Percentiles rank a stretch among this genome's conserved stretches.
Conservation (phyloP, 2,113 vertebrate genomes). For the Tauraco erythrolophus region DNA sequence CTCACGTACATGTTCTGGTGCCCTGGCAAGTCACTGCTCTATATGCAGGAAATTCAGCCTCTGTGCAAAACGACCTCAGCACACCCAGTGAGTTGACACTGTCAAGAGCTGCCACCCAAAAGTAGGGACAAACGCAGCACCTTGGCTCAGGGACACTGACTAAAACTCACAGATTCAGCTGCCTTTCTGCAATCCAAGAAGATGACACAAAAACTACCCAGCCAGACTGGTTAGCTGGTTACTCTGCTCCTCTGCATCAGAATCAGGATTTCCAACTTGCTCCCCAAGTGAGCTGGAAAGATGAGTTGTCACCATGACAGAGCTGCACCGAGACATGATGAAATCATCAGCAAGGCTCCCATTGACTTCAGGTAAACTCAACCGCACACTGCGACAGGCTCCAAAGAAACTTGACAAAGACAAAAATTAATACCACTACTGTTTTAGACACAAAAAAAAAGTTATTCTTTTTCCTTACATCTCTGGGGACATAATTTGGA, state of each 20-base stretch:
- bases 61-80: neutral
- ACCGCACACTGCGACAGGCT: accelerated
- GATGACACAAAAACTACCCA: neutral
- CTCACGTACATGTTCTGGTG: accelerated
- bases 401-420: neutral
- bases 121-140: neutral
- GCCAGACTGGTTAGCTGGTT: neutral
- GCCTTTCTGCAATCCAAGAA: neutral
- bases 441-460: neutral
- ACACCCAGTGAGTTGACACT: neutral
- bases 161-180: neutral
- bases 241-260: neutral
- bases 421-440: neutral
- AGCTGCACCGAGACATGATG: neutral
- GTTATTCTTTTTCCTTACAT: neutral
- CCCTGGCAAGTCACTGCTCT: neutral
- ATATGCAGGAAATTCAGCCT: neutral
- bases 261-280: constrained; percentile 7
- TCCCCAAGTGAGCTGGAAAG: neutral
- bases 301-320: neutral
- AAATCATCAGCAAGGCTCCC: neutral
- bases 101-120: neutral
- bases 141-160: neutral
- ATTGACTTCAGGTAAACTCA: neutral
- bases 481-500: neutral